Conservation (phyloP, 2,888 invertebrate species). For the Xestia rhomboidea region DNA sequence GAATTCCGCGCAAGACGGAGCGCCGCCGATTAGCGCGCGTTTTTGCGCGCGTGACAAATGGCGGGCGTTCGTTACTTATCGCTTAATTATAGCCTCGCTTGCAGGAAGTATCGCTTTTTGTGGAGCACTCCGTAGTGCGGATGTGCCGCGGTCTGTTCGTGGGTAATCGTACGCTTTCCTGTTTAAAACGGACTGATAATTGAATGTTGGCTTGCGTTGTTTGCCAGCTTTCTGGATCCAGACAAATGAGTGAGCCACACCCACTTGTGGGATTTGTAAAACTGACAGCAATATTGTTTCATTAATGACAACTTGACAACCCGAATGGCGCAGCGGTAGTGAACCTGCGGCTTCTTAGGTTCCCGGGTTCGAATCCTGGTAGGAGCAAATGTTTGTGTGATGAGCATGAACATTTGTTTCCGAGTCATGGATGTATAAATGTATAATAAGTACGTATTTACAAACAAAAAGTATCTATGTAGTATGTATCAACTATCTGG, state of each 20-base stretch:
- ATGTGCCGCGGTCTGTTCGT: conserved; percentile 21
- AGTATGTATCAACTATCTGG: too few species aligned
- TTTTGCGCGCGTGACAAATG: conserved; percentile 69
- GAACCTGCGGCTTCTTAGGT: too few species aligned
- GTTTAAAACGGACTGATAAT: conserved; percentile 9
- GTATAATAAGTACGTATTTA: too few species aligned
- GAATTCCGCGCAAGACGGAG: conserved; percentile 64
- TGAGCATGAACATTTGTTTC: too few species aligned
- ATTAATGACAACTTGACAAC: too few species aligned
- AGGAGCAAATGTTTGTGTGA: too few species aligned
- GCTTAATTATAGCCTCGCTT: conserved; percentile 65
- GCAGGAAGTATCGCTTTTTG: conserved; percentile 58
- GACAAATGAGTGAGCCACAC: neutral
- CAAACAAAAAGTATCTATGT: too few species aligned
- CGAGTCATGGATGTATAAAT: too few species aligned
- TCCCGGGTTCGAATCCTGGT: too few species aligned
- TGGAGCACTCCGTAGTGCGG: conserved; percentile 26
- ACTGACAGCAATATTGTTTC: too few species aligned
- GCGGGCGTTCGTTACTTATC: conserved; percentile 60
- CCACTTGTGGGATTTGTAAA: neutral
- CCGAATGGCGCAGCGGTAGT: too few species aligned
- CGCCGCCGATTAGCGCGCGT: conserved; percentile 61
- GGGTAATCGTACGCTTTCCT: conserved; percentile 17
- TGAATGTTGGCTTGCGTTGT: conserved; percentile 19
- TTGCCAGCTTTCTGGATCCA: neutral